A percentile compares a stretch with the other conserved stretches of the same genome.
Conservation (phyloP, 2,888 invertebrate genomes). For the Ectobius pallidus region DNA sequence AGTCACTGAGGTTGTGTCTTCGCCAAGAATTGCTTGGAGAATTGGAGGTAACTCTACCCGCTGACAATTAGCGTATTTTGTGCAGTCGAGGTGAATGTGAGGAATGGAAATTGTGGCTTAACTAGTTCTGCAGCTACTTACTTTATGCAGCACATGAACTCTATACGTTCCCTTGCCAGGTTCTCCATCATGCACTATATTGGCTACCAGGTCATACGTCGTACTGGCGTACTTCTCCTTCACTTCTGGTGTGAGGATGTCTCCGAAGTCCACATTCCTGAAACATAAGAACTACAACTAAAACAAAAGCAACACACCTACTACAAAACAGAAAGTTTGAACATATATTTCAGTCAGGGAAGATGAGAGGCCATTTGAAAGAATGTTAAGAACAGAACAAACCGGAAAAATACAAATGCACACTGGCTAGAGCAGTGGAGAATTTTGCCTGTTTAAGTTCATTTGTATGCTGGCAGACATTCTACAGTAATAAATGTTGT, state of each 20-base stretch:
- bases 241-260: slow-evolving; percentile 86
- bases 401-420: not conserved
- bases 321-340: not conserved
- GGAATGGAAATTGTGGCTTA: too few relatives aligned
- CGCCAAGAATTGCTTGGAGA: too few relatives aligned
- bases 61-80: too few relatives aligned
- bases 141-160: slow-evolving; percentile 87
- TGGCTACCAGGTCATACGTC: slow-evolving; percentile 96
- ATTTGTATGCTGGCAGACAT: too few relatives aligned
- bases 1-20: too few relatives aligned
- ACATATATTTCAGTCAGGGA: not conserved
- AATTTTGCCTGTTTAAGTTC: too few relatives aligned
- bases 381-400: not conserved
- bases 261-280: slow-evolving; percentile 96
- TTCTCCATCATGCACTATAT: slow-evolving; percentile 98
- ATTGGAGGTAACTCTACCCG: too few relatives aligned
- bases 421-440: too few relatives aligned
- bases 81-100: too few relatives aligned
- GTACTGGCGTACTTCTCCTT: slow-evolving; percentile 80
- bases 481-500: too few relatives aligned
- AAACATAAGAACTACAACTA: slow-evolving; percentile 47
- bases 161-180: slow-evolving; percentile 94
- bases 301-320: not conserved
- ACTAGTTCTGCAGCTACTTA: too few relatives aligned
- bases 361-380: too few relatives aligned